These are phyloP conservation scores for Setipinna tenuifilis DNA, from an alignment of 2,797 vertebrate genomes.

Conservation along the genomic window DNA sequence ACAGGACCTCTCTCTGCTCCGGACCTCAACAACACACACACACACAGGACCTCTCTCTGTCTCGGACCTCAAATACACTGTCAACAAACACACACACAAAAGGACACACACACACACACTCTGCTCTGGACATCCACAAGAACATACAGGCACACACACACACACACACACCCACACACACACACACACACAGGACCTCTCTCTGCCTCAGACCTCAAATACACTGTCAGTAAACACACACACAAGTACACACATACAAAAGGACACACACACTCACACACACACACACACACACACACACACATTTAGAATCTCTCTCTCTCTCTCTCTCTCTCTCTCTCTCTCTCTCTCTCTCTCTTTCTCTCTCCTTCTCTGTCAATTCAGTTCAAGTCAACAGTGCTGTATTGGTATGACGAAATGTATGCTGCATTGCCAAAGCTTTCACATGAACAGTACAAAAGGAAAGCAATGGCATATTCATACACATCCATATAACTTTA, in stretches of 20 bases:
- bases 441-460: too few relatives aligned
- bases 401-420: too few relatives aligned
- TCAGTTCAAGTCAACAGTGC: too few relatives aligned
- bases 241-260: neutral
- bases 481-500: too few relatives aligned
- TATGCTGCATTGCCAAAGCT: too few relatives aligned
- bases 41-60: too few relatives aligned
- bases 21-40: neutral
- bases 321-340: conserved; percentile 8
- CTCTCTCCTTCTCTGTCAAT: neutral
- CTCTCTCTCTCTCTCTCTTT: conserved; percentile 6
- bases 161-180: too few relatives aligned
- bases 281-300: neutral
- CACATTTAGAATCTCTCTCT: neutral
- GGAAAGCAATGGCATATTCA: too few relatives aligned
- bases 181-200: neutral
- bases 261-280: neutral
- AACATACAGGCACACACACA: too few relatives aligned
- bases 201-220: neutral
- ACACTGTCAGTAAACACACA: neutral
- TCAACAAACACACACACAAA: neutral
- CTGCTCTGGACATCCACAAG: too few relatives aligned
- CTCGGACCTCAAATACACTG: neutral
- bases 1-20: neutral
- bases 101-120: too few relatives aligned